Conservation (phyloP, 2,113 vertebrate species). For the Chiloscyllium plagiosum region DNA sequence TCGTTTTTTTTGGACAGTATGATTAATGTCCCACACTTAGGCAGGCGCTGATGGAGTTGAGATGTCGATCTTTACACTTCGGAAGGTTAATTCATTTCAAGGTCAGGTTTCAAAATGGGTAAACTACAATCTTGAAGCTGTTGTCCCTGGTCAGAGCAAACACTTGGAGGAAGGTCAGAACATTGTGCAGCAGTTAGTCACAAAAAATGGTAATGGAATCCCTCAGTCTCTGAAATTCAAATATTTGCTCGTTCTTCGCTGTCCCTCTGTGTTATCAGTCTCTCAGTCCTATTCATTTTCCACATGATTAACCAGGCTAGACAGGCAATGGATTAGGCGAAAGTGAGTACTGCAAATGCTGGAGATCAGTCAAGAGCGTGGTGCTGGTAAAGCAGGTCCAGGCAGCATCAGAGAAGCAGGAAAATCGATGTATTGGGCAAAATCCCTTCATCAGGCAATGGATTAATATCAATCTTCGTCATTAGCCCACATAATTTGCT, state of each 20-base stretch:
- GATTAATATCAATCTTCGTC: background rate
- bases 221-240: background rate
- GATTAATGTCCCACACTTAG: background rate
- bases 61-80: background rate
- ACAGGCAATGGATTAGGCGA: background rate
- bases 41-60: background rate
- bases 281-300: background rate
- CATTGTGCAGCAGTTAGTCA: background rate
- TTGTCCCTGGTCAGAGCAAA: too few relatives aligned
- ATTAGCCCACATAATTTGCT: background rate
- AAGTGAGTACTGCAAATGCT: too few relatives aligned
- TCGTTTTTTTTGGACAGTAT: background rate
- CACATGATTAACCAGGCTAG: background rate
- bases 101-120: background rate
- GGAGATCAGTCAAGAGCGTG: too few relatives aligned
- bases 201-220: background rate
- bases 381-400: too few relatives aligned
- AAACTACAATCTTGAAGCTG: background rate
- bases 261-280: background rate
- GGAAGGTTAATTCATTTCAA: background rate
- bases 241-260: background rate
- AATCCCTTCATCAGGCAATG: too few relatives aligned
- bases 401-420: too few relatives aligned
- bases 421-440: too few relatives aligned
- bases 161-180: background rate